phyloP scores from a whole-genome alignment of 2,113 vertebrate genomes.

The Antidorcas marsupialis region DNA sequence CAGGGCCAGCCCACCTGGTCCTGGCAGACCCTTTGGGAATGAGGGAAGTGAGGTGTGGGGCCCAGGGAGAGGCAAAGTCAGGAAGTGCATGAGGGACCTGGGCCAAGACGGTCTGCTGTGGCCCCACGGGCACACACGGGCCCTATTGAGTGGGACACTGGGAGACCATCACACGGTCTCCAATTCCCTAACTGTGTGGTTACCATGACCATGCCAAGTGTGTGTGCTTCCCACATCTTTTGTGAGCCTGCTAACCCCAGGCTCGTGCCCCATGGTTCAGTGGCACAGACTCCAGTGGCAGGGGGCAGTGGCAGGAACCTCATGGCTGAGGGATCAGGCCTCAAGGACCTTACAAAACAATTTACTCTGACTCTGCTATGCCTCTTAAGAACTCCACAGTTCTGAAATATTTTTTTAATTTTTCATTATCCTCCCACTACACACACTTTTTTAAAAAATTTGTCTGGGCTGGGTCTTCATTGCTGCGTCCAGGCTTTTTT shows the following conservation, averaged over 20 bases:
- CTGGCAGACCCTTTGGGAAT: background rate
- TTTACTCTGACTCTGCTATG: background rate
- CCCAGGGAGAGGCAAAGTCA: background rate
- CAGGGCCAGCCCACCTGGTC: background rate
- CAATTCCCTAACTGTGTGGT: background rate
- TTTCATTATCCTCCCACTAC: background rate
- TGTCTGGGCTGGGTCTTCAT: background rate
- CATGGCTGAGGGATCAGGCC: background rate
- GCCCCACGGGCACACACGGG: background rate
- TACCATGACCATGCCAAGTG: background rate
- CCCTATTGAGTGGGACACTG: background rate
- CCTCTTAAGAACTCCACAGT: background rate
- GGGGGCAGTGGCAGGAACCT: background rate
- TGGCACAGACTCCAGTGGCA: background rate
- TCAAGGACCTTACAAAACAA: background rate
- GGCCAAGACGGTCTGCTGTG: background rate
- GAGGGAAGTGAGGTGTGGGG: background rate
- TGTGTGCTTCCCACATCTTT: background rate
- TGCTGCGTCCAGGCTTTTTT: background rate
- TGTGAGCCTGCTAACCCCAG: background rate
- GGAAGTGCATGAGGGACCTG: background rate
- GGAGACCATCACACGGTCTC: background rate
- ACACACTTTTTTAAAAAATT: background rate
- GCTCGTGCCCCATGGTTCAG: background rate
- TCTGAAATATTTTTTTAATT: background rate